Conservation (phyloP, 2,113 vertebrate species). For the Camelus bactrianus region DNA sequence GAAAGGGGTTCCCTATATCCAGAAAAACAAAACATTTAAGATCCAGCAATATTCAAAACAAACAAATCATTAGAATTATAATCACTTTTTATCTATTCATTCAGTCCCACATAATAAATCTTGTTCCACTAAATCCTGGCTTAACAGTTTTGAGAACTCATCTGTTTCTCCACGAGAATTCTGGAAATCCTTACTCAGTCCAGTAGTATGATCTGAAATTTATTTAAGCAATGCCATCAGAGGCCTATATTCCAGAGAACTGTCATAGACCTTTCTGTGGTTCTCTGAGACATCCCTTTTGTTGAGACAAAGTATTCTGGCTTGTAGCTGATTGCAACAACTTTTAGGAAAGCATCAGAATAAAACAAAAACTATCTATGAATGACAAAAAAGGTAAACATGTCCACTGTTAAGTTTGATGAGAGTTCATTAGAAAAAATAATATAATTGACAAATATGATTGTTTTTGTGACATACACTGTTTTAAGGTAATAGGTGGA, state of each 20-base stretch:
- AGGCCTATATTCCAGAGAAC: background rate
- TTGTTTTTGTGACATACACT: background rate
- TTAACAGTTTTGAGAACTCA: background rate
- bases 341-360: background rate
- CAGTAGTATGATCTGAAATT: background rate
- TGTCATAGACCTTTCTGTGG: background rate
- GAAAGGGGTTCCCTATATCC: background rate
- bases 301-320: background rate
- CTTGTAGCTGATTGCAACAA: background rate
- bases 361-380: background rate
- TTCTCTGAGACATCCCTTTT: background rate
- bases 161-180: background rate
- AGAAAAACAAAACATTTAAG: slow-evolving; percentile 12
- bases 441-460: background rate
- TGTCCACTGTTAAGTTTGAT: background rate
- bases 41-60: background rate
- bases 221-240: background rate
- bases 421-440: background rate
- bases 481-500: slow-evolving; percentile 3
- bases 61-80: background rate
- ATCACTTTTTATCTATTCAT: background rate
- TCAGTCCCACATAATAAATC: background rate
- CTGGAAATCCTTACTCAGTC: background rate
- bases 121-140: background rate
- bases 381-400: background rate